A percentile compares a stretch with the other conserved stretches of the same genome.
These are phyloP conservation scores for Embiotoca jacksoni DNA, from an alignment of 2,113 vertebrate genomes.

Conservation along the genomic window DNA sequence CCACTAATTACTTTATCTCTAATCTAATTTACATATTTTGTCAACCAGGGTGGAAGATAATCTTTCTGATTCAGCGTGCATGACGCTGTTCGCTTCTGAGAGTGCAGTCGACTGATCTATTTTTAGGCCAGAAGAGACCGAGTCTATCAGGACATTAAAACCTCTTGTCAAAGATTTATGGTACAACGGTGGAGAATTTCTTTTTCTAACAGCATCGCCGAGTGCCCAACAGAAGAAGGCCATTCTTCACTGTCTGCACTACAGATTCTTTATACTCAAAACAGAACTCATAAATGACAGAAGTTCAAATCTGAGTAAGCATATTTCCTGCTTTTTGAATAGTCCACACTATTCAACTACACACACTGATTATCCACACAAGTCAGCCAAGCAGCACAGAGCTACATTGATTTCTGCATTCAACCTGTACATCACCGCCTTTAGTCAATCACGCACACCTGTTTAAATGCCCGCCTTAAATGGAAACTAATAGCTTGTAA, in stretches of 20 bases:
- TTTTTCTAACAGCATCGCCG: neutral
- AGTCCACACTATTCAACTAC: neutral
- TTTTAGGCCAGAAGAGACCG: slow-evolving; percentile 3
- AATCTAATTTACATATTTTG: neutral
- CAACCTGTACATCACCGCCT: slow-evolving; percentile 26
- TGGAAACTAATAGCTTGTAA: slow-evolving; percentile 45
- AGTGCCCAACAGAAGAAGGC: neutral
- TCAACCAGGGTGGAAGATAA: neutral
- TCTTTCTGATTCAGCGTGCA: slow-evolving; percentile 3
- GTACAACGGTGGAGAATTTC: neutral
- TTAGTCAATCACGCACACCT: slow-evolving; percentile 28
- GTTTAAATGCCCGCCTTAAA: slow-evolving; percentile 35
- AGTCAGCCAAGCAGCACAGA: neutral
- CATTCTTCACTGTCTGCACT: neutral
- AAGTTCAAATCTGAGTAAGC: neutral
- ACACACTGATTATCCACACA: slow-evolving; percentile 2
- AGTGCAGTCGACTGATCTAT: slow-evolving; percentile 6
- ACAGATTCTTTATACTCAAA: neutral
- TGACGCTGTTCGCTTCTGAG: neutral
- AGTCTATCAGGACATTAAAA: slow-evolving; percentile 15
- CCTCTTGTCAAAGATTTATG: slow-evolving; percentile 35
- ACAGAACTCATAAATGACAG: slow-evolving; percentile 16
- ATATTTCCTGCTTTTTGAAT: neutral
- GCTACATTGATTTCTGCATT: slow-evolving; percentile 35
- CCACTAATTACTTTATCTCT: neutral